phyloP scores from a whole-genome alignment of 1,140 invertebrate genomes.

The Formica exsecta region DNA sequence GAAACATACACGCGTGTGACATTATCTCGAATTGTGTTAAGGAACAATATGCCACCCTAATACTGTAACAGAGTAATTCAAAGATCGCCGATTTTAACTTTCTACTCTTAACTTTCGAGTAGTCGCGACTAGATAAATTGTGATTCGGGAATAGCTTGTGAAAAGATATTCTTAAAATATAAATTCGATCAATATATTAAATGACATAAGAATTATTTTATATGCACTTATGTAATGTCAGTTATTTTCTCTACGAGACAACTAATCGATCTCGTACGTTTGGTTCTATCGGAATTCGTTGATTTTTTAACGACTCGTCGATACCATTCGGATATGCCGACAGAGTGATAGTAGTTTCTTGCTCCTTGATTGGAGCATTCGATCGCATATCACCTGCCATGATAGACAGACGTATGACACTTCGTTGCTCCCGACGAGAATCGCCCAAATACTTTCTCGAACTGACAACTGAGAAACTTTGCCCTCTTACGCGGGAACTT shows the following conservation, averaged over 20 bases:
- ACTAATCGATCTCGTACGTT: constrained; percentile 17
- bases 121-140: neutral
- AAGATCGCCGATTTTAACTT: neutral
- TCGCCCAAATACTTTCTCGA: constrained; percentile 75
- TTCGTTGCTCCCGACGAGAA: constrained; percentile 78
- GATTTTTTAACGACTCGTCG: constrained; percentile 72
- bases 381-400: constrained; percentile 54
- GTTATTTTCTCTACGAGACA: neutral
- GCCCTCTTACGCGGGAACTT: constrained; percentile 75
- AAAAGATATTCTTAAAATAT: neutral
- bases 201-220: constrained; percentile 11
- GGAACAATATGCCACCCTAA: neutral
- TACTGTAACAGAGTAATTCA: neutral
- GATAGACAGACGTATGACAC: constrained; percentile 72
- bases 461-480: constrained; percentile 80
- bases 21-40: constrained; percentile 1
- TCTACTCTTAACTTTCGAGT: neutral
- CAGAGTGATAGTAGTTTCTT: constrained; percentile 78
- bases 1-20: neutral
- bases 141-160: neutral
- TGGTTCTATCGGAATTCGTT: constrained; percentile 35
- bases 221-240: neutral
- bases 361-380: constrained; percentile 70
- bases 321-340: constrained; percentile 75
- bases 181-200: neutral